Evolutionary conservation across 2,888 invertebrate genomes (phyloP).

Genomic region (Tenthredo notha): DNA sequence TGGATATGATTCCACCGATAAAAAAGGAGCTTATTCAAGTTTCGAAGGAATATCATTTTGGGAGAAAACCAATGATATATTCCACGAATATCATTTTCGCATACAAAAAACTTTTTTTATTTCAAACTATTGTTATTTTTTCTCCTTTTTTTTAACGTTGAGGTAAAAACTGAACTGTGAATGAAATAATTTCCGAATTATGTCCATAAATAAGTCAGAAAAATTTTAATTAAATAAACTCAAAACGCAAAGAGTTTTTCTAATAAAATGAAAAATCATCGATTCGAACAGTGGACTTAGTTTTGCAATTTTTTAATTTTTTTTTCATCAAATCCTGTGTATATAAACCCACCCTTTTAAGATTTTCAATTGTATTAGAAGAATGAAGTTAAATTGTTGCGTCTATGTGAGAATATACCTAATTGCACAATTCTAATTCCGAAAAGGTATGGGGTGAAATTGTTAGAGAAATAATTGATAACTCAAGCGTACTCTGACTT

Average conservation of each 20-base stretch:
- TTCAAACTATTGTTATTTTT: no score
- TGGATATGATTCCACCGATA: not conserved
- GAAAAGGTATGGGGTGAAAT: not conserved
- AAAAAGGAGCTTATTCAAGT: no score
- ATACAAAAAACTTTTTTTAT: not conserved
- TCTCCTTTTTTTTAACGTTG: no score
- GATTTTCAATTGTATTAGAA: not conserved
- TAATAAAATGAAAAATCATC: no score
- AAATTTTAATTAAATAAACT: no score
- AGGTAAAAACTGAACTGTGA: no score
- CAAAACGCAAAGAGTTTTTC: no score
- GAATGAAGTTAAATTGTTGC: not conserved
- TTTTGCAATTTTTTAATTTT: not conserved
- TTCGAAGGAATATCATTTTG: not conserved
- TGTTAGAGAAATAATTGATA: not conserved
- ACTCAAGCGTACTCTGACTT: not conserved
- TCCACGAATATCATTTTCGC: not conserved
- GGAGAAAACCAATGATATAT: not conserved
- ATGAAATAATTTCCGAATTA: no score
- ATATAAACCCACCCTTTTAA: not conserved
- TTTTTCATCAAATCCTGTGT: not conserved
- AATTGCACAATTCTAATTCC: conserved; percentile 2
- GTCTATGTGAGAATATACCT: not conserved
- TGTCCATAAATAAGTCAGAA: no score
- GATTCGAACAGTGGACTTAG: no score